A percentile compares a stretch with the other conserved stretches of the same genome.
Conservation (phyloP, 2,888 invertebrate species). For the Patella ulyssiponensis region DNA sequence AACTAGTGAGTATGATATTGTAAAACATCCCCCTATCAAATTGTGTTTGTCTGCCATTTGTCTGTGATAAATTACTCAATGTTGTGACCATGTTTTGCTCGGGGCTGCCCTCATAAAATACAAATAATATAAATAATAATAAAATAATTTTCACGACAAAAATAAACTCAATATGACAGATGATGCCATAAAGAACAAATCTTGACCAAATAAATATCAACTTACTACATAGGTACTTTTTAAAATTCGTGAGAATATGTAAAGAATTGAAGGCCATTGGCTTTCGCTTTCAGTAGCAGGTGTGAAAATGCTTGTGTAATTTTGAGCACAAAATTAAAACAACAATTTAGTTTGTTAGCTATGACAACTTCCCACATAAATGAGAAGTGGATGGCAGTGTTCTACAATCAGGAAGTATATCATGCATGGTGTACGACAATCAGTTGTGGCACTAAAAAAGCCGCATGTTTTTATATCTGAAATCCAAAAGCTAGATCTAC, state of each 20-base stretch:
- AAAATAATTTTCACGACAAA: slow-evolving; percentile 1
- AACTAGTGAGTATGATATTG: not conserved
- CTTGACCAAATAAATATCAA: slow-evolving; percentile 5
- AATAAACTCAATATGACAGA: slow-evolving; percentile 9
- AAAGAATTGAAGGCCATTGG: too few species aligned
- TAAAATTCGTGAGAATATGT: not conserved
- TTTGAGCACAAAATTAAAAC: too few species aligned
- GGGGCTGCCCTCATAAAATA: not conserved
- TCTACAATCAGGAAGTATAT: too few species aligned
- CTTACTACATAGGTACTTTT: not conserved
- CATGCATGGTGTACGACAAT: too few species aligned
- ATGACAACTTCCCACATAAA: too few species aligned
- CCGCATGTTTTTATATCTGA: too few species aligned
- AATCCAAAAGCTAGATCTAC: too few species aligned
- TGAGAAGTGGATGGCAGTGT: too few species aligned
- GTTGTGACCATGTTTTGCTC: slow-evolving; percentile 4
- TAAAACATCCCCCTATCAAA: slow-evolving; percentile 3
- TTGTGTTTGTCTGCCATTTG: slow-evolving; percentile 7
- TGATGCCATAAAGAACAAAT: not conserved
- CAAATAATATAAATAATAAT: slow-evolving; percentile 13
- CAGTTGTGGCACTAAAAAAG: too few species aligned
- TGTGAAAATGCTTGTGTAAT: too few species aligned
- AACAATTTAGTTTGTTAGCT: too few species aligned
- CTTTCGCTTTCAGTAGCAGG: too few species aligned
- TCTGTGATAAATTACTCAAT: slow-evolving; percentile 7